phyloP scores from a whole-genome alignment of 2,888 invertebrate genomes.

The Odontothrips loti region DNA sequence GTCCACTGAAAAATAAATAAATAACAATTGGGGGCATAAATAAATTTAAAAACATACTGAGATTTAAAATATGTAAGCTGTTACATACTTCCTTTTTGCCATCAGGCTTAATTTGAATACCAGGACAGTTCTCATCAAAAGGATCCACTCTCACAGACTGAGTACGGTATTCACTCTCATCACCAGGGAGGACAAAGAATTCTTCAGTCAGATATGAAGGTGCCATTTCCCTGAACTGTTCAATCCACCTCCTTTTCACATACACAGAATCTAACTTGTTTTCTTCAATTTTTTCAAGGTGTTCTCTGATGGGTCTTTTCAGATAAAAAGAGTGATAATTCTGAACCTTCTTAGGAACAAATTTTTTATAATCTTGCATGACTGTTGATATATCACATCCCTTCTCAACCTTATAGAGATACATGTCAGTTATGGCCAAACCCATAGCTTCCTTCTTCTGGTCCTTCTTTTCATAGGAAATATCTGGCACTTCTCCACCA shows the following conservation, averaged over 20 bases:
- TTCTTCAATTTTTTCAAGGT: constrained; percentile 52
- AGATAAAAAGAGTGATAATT: constrained; percentile 70
- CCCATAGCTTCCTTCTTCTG: constrained; percentile 75
- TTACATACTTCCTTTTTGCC: constrained; percentile 56
- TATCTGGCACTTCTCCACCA: constrained; percentile 71
- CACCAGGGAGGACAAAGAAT: constrained; percentile 63
- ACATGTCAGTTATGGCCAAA: constrained; percentile 83
- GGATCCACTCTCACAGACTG: constrained; percentile 61
- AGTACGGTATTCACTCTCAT: constrained; percentile 89
- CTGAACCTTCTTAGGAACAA: constrained; percentile 73
- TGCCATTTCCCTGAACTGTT: constrained; percentile 71
- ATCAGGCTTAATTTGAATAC: constrained; percentile 61
- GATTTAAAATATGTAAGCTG: constrained; percentile 32
- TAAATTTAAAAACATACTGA: constrained; percentile 1
- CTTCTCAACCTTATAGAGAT: constrained; percentile 73
- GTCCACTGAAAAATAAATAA: constrained; percentile 57
- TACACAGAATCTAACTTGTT: constrained; percentile 58
- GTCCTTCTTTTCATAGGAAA: constrained; percentile 71
- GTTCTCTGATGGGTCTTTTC: constrained; percentile 68
- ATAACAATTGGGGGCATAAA: constrained; percentile 30
- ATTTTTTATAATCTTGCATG: constrained; percentile 74
- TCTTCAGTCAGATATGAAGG: constrained; percentile 78
- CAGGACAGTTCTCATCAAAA: constrained; percentile 60
- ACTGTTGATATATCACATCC: constrained; percentile 62
- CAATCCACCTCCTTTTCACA: constrained; percentile 75